Base-by-base conservation (phyloP, 2,888 invertebrate genomes). In the Linyphia triangularis region DNA sequence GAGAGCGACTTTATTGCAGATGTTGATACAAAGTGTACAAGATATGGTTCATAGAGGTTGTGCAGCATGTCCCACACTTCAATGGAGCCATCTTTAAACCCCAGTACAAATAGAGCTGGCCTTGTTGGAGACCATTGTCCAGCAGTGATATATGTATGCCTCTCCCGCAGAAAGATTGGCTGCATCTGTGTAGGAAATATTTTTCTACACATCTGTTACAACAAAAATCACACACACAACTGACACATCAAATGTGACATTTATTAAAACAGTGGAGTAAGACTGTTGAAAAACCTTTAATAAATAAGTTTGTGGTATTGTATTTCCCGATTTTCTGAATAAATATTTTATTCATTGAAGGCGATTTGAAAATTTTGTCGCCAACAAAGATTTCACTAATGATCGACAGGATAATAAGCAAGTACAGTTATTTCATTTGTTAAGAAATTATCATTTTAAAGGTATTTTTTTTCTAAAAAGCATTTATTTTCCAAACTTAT, bases 111-210 rank as follows among this genome's bases (percentile, higher is more conserved):
- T 13, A 89, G 30, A 19, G 84, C 83, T 37, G 88, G 77, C n/a
- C 72, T 77, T n/a, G 65, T 84, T n/a, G 65, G 40, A 7, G 84
- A 89, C 88, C 88, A 89, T 2, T 84, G 51, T 30, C 77, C 83
- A 6, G 70, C 67, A 22, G 88, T 84, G 22, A 84, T 72, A 24
- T 69, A 61, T 19, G 75, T 19, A 43, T 57, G 43, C 40, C 79
- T 81, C 24, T 67, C 40, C 40, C 86, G 30, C 9, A 65, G 22
- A 28, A 33, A 73, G 9, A 86, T 10, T 22, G 86, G 86, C 10
- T 40, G 70, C 26, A 2, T 63, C 85, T 85, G n/a, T 16, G 63
- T n/a, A 61, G 16, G 13, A 26, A 51, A 51, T n/a, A 7, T 19
- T 16, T 70, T 2, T n/a, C 26, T n/a, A n/a, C n/a, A n/a, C n/a